phyloP scores from a whole-genome alignment of 2,888 invertebrate genomes.

The Agonum fuliginosum region DNA sequence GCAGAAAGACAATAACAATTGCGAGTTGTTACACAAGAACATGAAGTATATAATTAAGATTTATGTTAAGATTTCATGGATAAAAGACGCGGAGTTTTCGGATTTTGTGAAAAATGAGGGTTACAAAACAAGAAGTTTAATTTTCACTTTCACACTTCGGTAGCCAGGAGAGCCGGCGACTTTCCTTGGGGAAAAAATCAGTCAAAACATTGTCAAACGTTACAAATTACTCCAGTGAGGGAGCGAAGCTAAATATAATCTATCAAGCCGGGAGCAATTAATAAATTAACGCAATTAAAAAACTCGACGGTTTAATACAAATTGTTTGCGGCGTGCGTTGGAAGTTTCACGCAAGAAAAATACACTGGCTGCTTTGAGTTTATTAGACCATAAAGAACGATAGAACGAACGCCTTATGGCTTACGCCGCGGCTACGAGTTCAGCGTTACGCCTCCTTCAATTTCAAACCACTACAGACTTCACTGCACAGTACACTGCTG shows the following conservation, averaged over 20 bases:
- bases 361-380: slow-evolving; percentile 51
- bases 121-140: slow-evolving; percentile 57
- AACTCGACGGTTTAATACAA: slow-evolving; percentile 57
- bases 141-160: slow-evolving; percentile 56
- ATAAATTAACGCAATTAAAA: slow-evolving; percentile 60
- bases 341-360: slow-evolving; percentile 55
- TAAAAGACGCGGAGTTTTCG: slow-evolving; percentile 6
- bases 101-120: slow-evolving; percentile 56
- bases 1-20: slow-evolving; percentile 30
- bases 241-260: slow-evolving; percentile 53
- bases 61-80: slow-evolving; percentile 22
- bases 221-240: slow-evolving; percentile 65
- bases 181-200: slow-evolving; percentile 62
- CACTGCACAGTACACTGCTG: no score
- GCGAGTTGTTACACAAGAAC: neutral
- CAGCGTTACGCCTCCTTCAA: neutral
- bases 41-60: slow-evolving; percentile 54
- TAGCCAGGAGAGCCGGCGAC: slow-evolving; percentile 43
- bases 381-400: slow-evolving; percentile 53
- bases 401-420: slow-evolving; percentile 31
- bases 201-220: slow-evolving; percentile 67
- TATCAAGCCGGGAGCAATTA: slow-evolving; percentile 57
- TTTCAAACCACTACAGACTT: neutral
- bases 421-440: slow-evolving; percentile 11
- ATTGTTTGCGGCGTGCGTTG: slow-evolving; percentile 57